Conservation (phyloP, 2,113 vertebrate species). For the Alligator mississippiensis region DNA sequence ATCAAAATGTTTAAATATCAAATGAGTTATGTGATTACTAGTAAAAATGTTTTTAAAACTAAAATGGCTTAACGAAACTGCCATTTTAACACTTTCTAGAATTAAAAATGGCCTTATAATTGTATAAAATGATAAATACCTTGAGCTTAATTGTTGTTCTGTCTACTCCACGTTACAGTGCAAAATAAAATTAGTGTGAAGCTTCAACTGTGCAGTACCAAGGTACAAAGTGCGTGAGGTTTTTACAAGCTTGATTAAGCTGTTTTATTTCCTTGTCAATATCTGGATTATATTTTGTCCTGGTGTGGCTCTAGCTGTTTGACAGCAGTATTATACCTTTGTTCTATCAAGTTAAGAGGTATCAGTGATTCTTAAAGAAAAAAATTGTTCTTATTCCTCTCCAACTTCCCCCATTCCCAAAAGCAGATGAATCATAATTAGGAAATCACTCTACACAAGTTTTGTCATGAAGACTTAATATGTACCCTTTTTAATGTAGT, state of each 20-base stretch:
- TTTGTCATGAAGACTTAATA: neutral
- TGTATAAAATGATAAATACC: neutral
- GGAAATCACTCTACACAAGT: neutral
- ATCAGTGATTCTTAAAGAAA: constrained; percentile 6
- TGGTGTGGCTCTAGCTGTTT: neutral
- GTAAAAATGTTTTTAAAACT: constrained; percentile 19
- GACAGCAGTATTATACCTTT: constrained; percentile 27
- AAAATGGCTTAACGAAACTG: neutral
- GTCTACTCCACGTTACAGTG: neutral
- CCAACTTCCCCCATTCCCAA: neutral
- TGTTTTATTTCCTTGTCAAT: constrained; percentile 43
- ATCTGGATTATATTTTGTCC: constrained; percentile 19
- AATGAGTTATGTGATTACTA: constrained; percentile 6
- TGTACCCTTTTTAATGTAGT: constrained; percentile 6
- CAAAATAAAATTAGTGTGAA: neutral
- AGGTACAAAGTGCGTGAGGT: neutral
- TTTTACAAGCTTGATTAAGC: constrained; percentile 25
- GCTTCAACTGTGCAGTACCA: neutral
- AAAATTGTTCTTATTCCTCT: neutral
- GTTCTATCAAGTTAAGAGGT: neutral
- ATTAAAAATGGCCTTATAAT: neutral
- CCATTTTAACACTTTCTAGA: neutral
- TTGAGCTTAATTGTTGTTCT: neutral
- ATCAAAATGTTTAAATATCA: constrained; percentile 23
- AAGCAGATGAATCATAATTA: constrained; percentile 26